Percentiles rank a stretch among this genome's conserved stretches.
Evolutionary conservation across 2,797 vertebrate genomes (phyloP).

Genomic region (Danio choprae): DNA sequence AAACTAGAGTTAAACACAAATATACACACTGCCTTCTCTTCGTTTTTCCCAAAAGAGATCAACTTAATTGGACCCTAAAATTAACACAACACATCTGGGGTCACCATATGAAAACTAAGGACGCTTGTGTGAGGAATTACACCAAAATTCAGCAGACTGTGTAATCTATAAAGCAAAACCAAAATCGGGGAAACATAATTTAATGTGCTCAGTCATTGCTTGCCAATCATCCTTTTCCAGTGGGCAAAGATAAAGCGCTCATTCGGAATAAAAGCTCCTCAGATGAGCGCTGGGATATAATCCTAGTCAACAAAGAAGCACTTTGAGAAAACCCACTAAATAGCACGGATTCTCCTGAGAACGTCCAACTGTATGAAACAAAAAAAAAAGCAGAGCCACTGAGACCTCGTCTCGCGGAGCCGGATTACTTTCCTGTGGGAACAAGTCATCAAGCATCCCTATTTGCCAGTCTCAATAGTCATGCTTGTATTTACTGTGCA

Average conservation of each 20-base stretch:
- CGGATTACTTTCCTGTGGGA: slow-evolving; percentile 72
- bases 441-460: slow-evolving; percentile 57
- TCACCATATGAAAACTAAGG: not conserved
- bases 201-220: not conserved
- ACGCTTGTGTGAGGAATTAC: not conserved
- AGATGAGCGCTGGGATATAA: slow-evolving; percentile 39
- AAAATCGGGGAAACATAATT: slow-evolving; percentile 31
- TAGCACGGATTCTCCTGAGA: slow-evolving; percentile 38
- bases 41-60: not conserved
- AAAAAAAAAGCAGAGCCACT: slow-evolving; percentile 49
- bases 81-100: not conserved
- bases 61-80: not conserved
- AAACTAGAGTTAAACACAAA: not conserved
- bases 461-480: slow-evolving; percentile 66
- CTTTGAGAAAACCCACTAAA: slow-evolving; percentile 48
- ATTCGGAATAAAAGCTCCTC: slow-evolving; percentile 44
- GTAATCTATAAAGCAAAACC: not conserved
- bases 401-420: slow-evolving; percentile 26
- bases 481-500: slow-evolving; percentile 73
- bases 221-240: slow-evolving; percentile 32
- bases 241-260: slow-evolving; percentile 19
- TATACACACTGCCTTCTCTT: not conserved
- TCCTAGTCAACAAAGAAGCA: slow-evolving; percentile 40
- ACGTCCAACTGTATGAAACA: slow-evolving; percentile 34
- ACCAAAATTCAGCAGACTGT: not conserved